phyloP scores from a whole-genome alignment of 1,140 invertebrate species.

The Drosophila albomicans region DNA sequence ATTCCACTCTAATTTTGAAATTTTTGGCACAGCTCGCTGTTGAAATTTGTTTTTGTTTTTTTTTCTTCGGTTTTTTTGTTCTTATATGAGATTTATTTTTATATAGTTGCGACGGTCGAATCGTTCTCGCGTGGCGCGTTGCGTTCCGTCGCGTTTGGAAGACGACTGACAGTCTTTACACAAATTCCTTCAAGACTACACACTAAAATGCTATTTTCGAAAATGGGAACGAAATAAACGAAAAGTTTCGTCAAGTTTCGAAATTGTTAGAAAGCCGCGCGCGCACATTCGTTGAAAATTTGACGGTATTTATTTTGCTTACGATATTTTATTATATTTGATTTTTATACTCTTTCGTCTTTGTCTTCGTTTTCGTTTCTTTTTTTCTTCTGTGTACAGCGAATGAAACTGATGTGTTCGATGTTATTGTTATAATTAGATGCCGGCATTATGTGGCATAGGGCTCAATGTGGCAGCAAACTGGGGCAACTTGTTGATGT shows the following conservation, averaged over 20 bases:
- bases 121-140: conserved; percentile 35
- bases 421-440: conserved; percentile 64
- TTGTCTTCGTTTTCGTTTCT: neutral
- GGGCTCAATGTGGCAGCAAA: conserved; percentile 50
- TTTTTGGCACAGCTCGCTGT: conserved; percentile 71
- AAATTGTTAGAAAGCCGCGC: conserved; percentile 52
- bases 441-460: conserved; percentile 58
- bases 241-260: conserved; percentile 55
- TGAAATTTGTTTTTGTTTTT: conserved; percentile 34
- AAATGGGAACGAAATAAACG: conserved; percentile 50
- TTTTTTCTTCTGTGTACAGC: neutral
- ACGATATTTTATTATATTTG: conserved; percentile 50
- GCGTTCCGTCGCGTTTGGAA: conserved; percentile 65
- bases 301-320: conserved; percentile 59
- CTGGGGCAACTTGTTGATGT: conserved; percentile 76
- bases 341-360: conserved; percentile 35
- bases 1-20: conserved; percentile 80
- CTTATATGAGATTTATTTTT: conserved; percentile 66
- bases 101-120: conserved; percentile 49
- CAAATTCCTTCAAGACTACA: conserved; percentile 40
- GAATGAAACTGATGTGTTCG: conserved; percentile 26
- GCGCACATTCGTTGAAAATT: conserved; percentile 7
- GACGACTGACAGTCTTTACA: conserved; percentile 66
- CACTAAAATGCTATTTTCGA: conserved; percentile 69
- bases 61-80: conserved; percentile 28